Conservation (phyloP, 2,888 invertebrate genomes). For the Apotomis capreana region DNA sequence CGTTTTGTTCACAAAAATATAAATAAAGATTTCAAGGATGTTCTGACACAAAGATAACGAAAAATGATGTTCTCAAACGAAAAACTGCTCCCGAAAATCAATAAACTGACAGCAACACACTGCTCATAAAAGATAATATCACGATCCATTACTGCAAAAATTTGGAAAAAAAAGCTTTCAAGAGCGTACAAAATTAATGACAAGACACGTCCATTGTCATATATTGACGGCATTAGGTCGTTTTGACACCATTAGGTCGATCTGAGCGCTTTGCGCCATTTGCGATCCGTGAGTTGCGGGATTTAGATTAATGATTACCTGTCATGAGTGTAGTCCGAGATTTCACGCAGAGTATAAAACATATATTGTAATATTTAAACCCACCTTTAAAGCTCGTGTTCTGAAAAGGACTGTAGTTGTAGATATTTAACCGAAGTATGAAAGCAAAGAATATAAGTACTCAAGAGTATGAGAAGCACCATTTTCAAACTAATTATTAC, state of each 20-base stretch:
- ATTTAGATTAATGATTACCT: conserved; percentile 28
- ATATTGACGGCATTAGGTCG: conserved; percentile 26
- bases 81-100: conserved; percentile 5
- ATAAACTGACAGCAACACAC: conserved; percentile 9
- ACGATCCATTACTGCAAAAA: conserved; percentile 26
- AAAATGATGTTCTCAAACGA: not conserved
- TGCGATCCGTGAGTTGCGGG: conserved; percentile 14
- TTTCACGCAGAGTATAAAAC: not conserved
- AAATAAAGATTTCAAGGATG: conserved; percentile 12
- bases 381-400: no score
- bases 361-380: not conserved
- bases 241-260: conserved; percentile 23
- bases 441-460: no score
- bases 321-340: conserved; percentile 3
- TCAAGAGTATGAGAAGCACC: no score
- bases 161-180: conserved; percentile 15
- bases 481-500: no score
- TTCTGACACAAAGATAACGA: not conserved
- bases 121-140: conserved; percentile 20
- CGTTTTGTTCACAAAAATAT: conserved; percentile 8
- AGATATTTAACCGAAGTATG: no score
- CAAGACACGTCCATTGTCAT: conserved; percentile 16
- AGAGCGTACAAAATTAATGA: conserved; percentile 29
- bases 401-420: no score
- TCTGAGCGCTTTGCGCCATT: conserved; percentile 18